A percentile compares a stretch with the other conserved stretches of the same genome.
phyloP scores from a whole-genome alignment of 2,888 invertebrate genomes.

The Acleris emargana region DNA sequence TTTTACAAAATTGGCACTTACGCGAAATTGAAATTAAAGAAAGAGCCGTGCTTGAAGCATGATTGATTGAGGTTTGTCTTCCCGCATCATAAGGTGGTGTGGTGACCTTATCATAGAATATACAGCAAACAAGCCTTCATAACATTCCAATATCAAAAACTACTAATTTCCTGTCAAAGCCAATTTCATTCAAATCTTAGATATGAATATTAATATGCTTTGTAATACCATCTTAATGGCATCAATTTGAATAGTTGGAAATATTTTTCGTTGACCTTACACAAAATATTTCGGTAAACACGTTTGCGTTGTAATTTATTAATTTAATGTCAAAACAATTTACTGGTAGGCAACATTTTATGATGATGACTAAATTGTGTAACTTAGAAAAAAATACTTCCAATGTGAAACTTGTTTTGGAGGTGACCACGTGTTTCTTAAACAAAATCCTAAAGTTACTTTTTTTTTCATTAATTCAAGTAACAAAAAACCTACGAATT shows the following conservation, averaged over 20 bases:
- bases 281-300: slow-evolving; percentile 11
- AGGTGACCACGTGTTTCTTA: too few relatives aligned
- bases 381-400: neutral
- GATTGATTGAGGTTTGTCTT: neutral
- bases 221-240: slow-evolving; percentile 15
- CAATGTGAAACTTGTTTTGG: neutral
- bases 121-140: neutral
- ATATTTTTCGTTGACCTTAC: slow-evolving; percentile 24
- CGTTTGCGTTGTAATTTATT: slow-evolving; percentile 12
- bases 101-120: neutral
- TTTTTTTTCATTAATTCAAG: too few relatives aligned
- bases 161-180: slow-evolving; percentile 11
- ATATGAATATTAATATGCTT: slow-evolving; percentile 8
- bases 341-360: neutral
- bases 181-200: neutral
- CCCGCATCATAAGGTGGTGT: neutral
- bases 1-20: too few relatives aligned
- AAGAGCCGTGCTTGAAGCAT: too few relatives aligned
- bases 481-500: too few relatives aligned
- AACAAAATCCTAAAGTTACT: too few relatives aligned
- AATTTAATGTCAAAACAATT: slow-evolving; percentile 25
- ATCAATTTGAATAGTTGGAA: neutral
- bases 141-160: slow-evolving; percentile 1
- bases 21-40: too few relatives aligned
- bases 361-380: neutral